These are phyloP conservation scores for Uropsilus gracilis DNA, from an alignment of 2,113 vertebrate species.

Conservation along the genomic window DNA sequence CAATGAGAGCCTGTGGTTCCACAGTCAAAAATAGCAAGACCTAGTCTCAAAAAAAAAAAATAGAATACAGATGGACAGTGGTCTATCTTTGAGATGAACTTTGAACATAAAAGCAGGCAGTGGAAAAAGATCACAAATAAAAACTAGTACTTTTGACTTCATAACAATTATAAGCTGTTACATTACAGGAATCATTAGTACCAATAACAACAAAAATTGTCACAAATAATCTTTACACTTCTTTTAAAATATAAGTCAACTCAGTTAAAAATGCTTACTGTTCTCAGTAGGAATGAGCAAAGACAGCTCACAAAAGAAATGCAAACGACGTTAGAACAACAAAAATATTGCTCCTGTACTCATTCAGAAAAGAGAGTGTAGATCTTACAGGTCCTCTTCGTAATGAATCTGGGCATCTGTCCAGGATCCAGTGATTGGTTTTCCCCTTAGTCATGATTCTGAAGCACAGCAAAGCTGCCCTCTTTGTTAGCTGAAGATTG, in stretches of 20 bases:
- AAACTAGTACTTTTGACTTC: neutral
- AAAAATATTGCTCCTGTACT: neutral
- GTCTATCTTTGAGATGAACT: neutral
- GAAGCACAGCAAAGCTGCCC: neutral
- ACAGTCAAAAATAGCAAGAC: too few species aligned
- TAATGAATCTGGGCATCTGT: neutral
- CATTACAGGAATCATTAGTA: neutral
- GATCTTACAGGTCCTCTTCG: neutral
- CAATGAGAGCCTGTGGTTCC: too few species aligned
- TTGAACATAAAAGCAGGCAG: neutral
- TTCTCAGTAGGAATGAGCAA: neutral
- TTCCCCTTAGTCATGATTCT: too few species aligned
- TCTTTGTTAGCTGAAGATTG: conserved; percentile 25
- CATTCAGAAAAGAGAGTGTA: conserved; percentile 6
- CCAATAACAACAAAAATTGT: neutral
- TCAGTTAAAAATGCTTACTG: conserved; percentile 10
- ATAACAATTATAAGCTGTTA: neutral
- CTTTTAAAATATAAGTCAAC: neutral
- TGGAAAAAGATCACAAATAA: neutral
- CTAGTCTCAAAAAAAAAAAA: neutral
- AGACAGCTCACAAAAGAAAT: conserved; percentile 31
- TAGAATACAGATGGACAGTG: neutral
- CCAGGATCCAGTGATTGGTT: neutral
- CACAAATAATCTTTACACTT: neutral
- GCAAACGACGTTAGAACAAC: neutral